These are phyloP conservation scores for Bostrychus sinensis DNA, from an alignment of 2,113 vertebrate species.

Conservation along the genomic window DNA sequence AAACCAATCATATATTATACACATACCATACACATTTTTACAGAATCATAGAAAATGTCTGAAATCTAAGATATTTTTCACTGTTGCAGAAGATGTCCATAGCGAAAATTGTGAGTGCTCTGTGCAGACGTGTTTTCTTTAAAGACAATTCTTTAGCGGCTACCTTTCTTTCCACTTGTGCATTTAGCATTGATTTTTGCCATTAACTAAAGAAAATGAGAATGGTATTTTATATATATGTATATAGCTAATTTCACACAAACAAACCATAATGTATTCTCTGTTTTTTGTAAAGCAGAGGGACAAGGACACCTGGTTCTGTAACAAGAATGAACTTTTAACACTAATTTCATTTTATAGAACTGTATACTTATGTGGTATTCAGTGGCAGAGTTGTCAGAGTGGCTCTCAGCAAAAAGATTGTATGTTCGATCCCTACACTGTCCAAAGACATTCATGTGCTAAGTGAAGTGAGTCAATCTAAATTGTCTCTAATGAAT, in stretches of 20 bases:
- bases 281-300: not conserved
- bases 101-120: not conserved
- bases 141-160: not conserved
- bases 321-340: not conserved
- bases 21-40: not conserved
- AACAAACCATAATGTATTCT: not conserved
- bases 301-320: not conserved
- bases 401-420: too few relatives aligned
- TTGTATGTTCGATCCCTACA: too few relatives aligned
- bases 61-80: not conserved
- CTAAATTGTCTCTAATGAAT: too few relatives aligned
- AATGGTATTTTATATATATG: too few relatives aligned
- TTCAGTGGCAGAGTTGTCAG: too few relatives aligned
- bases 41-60: not conserved
- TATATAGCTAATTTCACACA: not conserved
- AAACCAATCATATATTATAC: not conserved
- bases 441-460: too few relatives aligned
- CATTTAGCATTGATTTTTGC: constrained; percentile 3
- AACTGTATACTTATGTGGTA: too few relatives aligned
- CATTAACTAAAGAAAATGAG: constrained; percentile 12
- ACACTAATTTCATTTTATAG: not conserved
- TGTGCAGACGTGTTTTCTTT: not conserved
- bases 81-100: not conserved
- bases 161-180: not conserved
- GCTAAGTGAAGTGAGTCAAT: too few relatives aligned